Evolutionary conservation across 2,113 vertebrate species (phyloP).

Genomic region (Neodontobutis hainanensis): DNA sequence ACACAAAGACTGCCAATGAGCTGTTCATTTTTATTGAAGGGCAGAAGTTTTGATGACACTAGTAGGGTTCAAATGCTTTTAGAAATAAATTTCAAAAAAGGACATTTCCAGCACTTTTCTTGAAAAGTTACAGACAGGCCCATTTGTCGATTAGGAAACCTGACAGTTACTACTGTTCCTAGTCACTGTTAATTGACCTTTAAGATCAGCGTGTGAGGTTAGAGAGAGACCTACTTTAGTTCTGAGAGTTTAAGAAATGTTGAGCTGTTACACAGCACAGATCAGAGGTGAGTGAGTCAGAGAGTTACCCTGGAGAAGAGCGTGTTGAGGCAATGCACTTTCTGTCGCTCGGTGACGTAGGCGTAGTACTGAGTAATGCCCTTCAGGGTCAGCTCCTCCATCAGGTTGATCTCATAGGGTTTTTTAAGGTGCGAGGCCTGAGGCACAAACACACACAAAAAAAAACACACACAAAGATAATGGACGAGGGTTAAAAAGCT

Average conservation of each 20-base stretch:
- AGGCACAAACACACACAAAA: conserved; percentile 1
- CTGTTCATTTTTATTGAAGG: neutral
- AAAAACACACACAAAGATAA: neutral
- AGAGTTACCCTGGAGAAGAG: conserved; percentile 81
- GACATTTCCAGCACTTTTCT: too few species aligned
- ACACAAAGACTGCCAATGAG: accelerated
- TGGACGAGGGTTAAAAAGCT: neutral
- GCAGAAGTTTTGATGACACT: too few species aligned
- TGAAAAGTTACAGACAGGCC: too few species aligned
- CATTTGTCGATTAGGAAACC: too few species aligned
- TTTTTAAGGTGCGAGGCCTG: conserved; percentile 81
- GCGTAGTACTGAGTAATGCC: conserved; percentile 84
- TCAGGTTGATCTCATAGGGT: conserved; percentile 84
- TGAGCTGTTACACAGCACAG: too few species aligned
- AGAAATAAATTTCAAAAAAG: too few species aligned
- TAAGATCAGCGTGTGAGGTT: too few species aligned
- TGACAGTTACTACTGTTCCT: too few species aligned
- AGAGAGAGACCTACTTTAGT: too few species aligned
- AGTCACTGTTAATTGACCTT: too few species aligned
- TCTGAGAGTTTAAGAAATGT: too few species aligned
- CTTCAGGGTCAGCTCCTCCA: conserved; percentile 85
- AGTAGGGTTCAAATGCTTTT: too few species aligned
- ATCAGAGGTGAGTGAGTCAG: neutral
- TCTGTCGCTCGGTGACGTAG: conserved; percentile 82
- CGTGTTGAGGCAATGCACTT: conserved; percentile 84